Evolutionary conservation across 2,888 invertebrate genomes (phyloP), one percentile per base, ranked within the genome.

Genomic region (Papilio elwesi): DNA sequence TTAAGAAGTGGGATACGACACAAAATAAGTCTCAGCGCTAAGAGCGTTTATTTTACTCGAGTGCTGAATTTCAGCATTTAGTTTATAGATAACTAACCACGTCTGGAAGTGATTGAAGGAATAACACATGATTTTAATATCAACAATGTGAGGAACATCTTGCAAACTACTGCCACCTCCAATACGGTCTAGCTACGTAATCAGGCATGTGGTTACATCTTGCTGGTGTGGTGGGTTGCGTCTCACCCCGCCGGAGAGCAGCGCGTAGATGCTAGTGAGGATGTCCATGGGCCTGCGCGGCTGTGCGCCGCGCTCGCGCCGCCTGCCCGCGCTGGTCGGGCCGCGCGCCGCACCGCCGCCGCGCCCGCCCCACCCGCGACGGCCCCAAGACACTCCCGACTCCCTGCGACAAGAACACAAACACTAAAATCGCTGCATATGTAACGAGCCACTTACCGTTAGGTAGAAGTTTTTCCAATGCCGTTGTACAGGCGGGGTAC

Each of bases 211-310:
- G 68, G 73, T 73, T 73, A 73, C 73, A 68, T 73, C 73, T 73
- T 73, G 73, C 51, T 73, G 73, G 69, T 69, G 73, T 68, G 52
- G 70, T 48, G 49, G 59, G 26, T 69, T 59, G 64, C 15, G 52
- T 79, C 86, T 87, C 52, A 93, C 94, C 89, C 92, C 91, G 82
- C 93, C 92, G 76, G 93, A 93, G 75, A 93, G 89, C 87, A 94
- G 88, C 87, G 94, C 93, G 83, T 94, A 94, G 76, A 94, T 89
- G 85, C 93, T 92, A 82, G 94, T 93, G 80, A 94, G 89, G 89
- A 93, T 91, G 91, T 93, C 93, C 93, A 93, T 93, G 89, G 92
- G 92, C 90, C 93, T 91, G 78, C 92, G 90, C 81, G 91, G 88
- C 85, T 90, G 89, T 81, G 89, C 86, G 83, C 84, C 87, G 85